Percentiles rank a stretch among this genome's conserved stretches.
Evolutionary conservation across 2,113 vertebrate species (phyloP).

Genomic region (Alosa alosa): DNA sequence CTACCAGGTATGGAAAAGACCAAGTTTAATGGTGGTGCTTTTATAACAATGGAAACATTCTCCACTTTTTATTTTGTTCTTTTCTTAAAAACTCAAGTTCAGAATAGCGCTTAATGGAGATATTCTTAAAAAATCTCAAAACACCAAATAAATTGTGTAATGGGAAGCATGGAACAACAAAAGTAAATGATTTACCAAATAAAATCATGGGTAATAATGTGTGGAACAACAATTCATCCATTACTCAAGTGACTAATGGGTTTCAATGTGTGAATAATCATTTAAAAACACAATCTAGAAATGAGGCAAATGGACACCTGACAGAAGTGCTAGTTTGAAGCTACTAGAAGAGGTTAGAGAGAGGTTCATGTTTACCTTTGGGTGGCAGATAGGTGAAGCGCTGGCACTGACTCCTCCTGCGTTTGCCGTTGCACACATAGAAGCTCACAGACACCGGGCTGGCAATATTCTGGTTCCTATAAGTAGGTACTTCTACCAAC

Average conservation of each 20-base stretch:
- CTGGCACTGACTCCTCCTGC: conserved; percentile 96
- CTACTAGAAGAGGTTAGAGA: too few relatives aligned
- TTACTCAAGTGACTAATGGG: background rate
- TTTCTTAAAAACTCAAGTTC: background rate
- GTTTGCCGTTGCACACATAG: conserved; percentile 97
- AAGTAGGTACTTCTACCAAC: conserved; percentile 91
- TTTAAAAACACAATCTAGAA: background rate
- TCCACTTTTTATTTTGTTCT: conserved; percentile 14
- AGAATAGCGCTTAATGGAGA: background rate
- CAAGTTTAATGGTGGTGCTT: conserved; percentile 57
- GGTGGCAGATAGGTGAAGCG: conserved; percentile 94
- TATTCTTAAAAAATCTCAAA: background rate
- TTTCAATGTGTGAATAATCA: background rate
- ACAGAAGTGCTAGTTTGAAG: background rate
- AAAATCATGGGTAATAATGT: background rate
- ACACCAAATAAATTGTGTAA: background rate
- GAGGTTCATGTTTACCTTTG: conserved; percentile 76
- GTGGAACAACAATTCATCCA: background rate
- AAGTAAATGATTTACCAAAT: conserved; percentile 13
- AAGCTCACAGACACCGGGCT: conserved; percentile 92
- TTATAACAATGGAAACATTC: conserved; percentile 54
- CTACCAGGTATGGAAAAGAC: conserved; percentile 66
- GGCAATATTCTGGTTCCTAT: conserved; percentile 91
- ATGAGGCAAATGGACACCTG: background rate
- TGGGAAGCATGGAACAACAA: background rate